phyloP scores from a whole-genome alignment of 2,888 invertebrate genomes.

The Idaea biselata region DNA sequence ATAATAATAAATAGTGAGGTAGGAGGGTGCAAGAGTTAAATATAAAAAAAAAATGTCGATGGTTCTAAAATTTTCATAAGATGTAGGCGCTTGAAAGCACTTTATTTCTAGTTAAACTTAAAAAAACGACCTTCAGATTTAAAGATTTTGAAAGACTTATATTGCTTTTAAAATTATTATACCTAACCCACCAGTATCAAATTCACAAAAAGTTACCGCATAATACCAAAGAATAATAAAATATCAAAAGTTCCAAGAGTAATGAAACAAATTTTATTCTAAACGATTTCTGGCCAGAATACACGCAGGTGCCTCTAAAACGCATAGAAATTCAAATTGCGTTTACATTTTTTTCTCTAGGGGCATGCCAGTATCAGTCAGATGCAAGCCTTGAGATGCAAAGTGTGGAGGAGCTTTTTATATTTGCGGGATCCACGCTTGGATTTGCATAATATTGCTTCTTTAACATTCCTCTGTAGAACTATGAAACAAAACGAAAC shows the following conservation, averaged over 20 bases:
- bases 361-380: slow-evolving; percentile 72
- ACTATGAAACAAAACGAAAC: slow-evolving; percentile 59
- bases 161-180: too few species aligned
- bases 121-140: too few species aligned
- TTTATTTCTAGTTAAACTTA: too few species aligned
- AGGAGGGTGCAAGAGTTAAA: too few species aligned
- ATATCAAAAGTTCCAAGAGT: not conserved
- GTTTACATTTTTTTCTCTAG: slow-evolving; percentile 74
- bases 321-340: slow-evolving; percentile 77
- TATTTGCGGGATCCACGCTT: slow-evolving; percentile 73
- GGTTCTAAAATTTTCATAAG: too few species aligned
- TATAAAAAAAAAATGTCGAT: too few species aligned
- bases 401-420: slow-evolving; percentile 78
- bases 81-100: too few species aligned
- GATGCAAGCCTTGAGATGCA: slow-evolving; percentile 80
- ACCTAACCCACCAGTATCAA: too few species aligned
- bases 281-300: slow-evolving; percentile 27
- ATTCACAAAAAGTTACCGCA: not conserved
- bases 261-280: slow-evolving; percentile 11
- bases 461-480: slow-evolving; percentile 71
- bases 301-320: slow-evolving; percentile 65
- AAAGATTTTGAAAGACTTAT: too few species aligned
- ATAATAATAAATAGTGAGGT: too few species aligned
- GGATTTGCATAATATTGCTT: slow-evolving; percentile 81
- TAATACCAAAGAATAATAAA: not conserved